Evolutionary conservation across 1,140 invertebrate species (phyloP).

Genomic region (Glossosoma conforme): DNA sequence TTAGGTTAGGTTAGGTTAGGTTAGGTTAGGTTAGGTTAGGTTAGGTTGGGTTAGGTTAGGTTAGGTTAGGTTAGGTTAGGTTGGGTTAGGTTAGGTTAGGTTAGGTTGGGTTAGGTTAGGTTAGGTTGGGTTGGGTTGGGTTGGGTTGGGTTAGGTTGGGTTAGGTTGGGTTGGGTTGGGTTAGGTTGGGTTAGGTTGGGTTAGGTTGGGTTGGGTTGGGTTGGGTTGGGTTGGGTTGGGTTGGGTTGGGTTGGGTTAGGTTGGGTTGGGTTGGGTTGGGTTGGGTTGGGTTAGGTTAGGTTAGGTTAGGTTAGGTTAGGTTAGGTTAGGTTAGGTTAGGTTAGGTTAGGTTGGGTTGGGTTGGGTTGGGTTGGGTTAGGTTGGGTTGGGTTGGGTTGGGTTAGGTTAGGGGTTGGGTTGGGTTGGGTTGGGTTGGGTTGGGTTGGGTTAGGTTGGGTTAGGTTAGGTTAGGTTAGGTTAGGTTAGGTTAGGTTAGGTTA

Average conservation of each 20-base stretch:
- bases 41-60: too few relatives aligned
- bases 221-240: too few relatives aligned
- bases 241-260: slow-evolving; percentile 10
- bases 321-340: slow-evolving; percentile 23
- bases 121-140: too few relatives aligned
- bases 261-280: slow-evolving; percentile 22
- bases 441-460: slow-evolving; percentile 28
- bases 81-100: too few relatives aligned
- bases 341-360: slow-evolving; percentile 26
- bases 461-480: slow-evolving; percentile 24
- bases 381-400: slow-evolving; percentile 19
- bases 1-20: too few relatives aligned
- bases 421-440: slow-evolving; percentile 23
- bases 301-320: slow-evolving; percentile 20
- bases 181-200: too few relatives aligned
- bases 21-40: too few relatives aligned
- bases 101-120: too few relatives aligned
- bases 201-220: slow-evolving; percentile 13
- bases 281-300: slow-evolving; percentile 22
- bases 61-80: too few relatives aligned
- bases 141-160: too few relatives aligned
- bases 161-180: too few relatives aligned
- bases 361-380: slow-evolving; percentile 18
- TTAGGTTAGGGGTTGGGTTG: slow-evolving; percentile 24
- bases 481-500: slow-evolving; percentile 24